Percentiles rank a stretch among this genome's conserved stretches.
Conservation (phyloP, 1,140 invertebrate species). For the Onthophagus taurus region DNA sequence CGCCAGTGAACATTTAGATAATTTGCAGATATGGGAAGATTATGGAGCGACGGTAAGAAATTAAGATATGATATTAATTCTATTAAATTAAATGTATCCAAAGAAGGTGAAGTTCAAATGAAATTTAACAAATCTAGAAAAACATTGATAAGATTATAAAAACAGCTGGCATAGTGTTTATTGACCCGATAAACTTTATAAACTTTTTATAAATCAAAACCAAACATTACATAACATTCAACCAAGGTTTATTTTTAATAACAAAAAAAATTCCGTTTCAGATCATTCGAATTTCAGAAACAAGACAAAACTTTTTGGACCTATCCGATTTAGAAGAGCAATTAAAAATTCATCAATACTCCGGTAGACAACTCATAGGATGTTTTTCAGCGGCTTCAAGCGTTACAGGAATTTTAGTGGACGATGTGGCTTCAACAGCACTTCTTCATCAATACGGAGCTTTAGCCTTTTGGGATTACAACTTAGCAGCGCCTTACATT, state of each 20-base stretch:
- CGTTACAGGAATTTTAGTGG: constrained; percentile 77
- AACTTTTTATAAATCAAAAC: too few species aligned
- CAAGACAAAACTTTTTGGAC: constrained; percentile 69
- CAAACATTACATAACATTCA: too few species aligned
- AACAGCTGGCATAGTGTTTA: too few species aligned
- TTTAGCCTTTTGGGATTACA: constrained; percentile 85
- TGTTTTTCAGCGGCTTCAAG: constrained; percentile 83
- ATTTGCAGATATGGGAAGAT: constrained; percentile 77
- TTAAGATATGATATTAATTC: too few species aligned
- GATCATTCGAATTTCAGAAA: constrained; percentile 70
- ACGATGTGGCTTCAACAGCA: constrained; percentile 73
- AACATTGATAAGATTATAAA: too few species aligned
- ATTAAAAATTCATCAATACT: constrained; percentile 50
- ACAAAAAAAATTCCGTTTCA: constrained; percentile 35
- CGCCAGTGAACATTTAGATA: constrained; percentile 76
- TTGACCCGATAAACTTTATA: too few species aligned
- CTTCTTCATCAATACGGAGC: constrained; percentile 72
- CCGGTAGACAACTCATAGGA: constrained; percentile 60
- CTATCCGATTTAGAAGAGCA: constrained; percentile 64
- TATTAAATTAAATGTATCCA: too few species aligned
- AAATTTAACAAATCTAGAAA: too few species aligned
- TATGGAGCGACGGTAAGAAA: constrained; percentile 58
- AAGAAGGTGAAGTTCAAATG: too few species aligned
- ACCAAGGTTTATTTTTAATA: background rate
- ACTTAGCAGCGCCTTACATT: constrained; percentile 71